These are phyloP conservation scores for Drosophila maculinotata DNA, from an alignment of 2,888 invertebrate species.

Conservation along the genomic window DNA sequence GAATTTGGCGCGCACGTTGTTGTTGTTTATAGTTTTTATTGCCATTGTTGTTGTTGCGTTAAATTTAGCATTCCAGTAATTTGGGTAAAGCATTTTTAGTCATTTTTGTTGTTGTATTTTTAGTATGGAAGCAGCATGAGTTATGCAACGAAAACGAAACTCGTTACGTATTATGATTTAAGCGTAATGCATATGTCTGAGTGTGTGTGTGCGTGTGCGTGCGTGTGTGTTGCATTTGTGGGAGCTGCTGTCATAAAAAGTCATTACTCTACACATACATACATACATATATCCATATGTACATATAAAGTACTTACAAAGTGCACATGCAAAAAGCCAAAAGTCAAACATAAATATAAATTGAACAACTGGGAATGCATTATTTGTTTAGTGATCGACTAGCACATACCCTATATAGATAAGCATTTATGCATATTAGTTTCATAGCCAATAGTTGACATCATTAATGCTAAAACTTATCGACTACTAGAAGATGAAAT, in stretches of 20 bases:
- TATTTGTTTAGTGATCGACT: neutral
- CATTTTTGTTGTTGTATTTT: constrained; percentile 20
- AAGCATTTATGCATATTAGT: neutral
- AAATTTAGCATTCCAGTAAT: constrained; percentile 36
- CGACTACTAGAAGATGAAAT: no score
- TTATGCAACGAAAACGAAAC: constrained; percentile 45
- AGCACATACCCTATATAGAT: neutral
- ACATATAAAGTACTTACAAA: constrained; percentile 16
- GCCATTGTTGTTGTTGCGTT: constrained; percentile 24
- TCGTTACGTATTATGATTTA: constrained; percentile 41
- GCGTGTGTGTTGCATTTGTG: constrained; percentile 43
- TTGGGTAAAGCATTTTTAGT: constrained; percentile 34
- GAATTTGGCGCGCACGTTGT: constrained; percentile 18
- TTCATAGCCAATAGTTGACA: no score
- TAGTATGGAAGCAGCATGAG: constrained; percentile 44
- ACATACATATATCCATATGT: constrained; percentile 18
- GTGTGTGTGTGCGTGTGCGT: constrained; percentile 16
- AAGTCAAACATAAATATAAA: constrained; percentile 23
- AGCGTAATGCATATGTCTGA: constrained; percentile 26
- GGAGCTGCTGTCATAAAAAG: constrained; percentile 58
- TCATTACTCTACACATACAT: constrained; percentile 20
- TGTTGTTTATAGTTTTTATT: constrained; percentile 21
- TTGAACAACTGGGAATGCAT: constrained; percentile 1
- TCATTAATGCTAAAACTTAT: no score
- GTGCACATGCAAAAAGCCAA: constrained; percentile 39